Evolutionary conservation across 2,888 invertebrate species (phyloP).

Genomic region (Melolontha melolontha): DNA sequence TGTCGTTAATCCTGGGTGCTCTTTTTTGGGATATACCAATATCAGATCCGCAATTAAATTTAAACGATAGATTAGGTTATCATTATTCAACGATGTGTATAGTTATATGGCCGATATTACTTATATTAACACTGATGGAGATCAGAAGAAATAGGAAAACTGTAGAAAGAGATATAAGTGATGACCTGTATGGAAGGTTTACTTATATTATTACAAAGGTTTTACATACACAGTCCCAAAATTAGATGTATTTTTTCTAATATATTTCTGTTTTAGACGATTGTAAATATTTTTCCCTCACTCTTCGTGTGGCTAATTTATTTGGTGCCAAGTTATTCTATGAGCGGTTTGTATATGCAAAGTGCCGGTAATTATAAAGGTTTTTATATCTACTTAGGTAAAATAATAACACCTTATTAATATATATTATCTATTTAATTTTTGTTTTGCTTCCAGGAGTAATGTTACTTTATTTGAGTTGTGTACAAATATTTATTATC

Average conservation of each 20-base stretch:
- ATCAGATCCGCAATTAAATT: slow-evolving; percentile 78
- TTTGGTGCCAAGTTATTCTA: slow-evolving; percentile 88
- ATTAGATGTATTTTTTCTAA: slow-evolving; percentile 3
- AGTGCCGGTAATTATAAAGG: slow-evolving; percentile 75
- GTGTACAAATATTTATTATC: slow-evolving; percentile 76
- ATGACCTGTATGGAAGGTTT: slow-evolving; percentile 83
- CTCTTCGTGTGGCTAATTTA: slow-evolving; percentile 86
- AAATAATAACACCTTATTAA: slow-evolving; percentile 46
- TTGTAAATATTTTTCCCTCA: slow-evolving; percentile 83
- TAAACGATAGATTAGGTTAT: slow-evolving; percentile 87
- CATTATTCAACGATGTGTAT: slow-evolving; percentile 86
- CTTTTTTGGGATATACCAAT: slow-evolving; percentile 91
- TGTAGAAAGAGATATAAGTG: slow-evolving; percentile 83
- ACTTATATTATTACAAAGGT: slow-evolving; percentile 87
- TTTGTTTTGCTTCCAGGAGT: slow-evolving; percentile 68
- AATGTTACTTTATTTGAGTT: slow-evolving; percentile 78
- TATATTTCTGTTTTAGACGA: slow-evolving; percentile 70
- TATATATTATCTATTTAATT: background rate
- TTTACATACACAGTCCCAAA: slow-evolving; percentile 29
- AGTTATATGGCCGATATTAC: slow-evolving; percentile 81
- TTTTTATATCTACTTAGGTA: slow-evolving; percentile 80
- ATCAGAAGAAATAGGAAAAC: slow-evolving; percentile 71
- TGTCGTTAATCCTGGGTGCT: slow-evolving; percentile 87
- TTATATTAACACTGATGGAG: slow-evolving; percentile 73
- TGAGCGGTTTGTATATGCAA: slow-evolving; percentile 85